These are phyloP conservation scores for Equus quagga DNA, from an alignment of 2,113 vertebrate genomes.

Conservation along the genomic window DNA sequence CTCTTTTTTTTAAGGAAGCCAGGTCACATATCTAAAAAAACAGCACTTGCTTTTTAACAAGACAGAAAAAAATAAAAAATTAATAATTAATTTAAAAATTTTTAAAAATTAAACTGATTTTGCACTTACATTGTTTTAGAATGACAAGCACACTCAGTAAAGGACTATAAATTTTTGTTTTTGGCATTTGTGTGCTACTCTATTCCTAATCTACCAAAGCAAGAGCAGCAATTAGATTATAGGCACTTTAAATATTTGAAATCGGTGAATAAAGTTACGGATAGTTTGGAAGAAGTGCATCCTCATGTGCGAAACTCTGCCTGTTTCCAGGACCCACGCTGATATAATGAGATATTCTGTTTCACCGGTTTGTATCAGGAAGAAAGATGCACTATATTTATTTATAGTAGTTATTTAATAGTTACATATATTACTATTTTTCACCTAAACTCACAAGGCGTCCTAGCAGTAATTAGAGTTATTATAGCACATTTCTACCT, in stretches of 20 bases:
- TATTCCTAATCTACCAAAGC: neutral
- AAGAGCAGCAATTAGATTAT: neutral
- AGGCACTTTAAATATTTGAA: neutral
- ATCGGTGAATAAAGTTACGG: neutral
- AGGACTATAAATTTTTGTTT: neutral
- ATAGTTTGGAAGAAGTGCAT: neutral
- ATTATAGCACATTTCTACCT: neutral
- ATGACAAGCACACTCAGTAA: neutral
- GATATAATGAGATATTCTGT: neutral
- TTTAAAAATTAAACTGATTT: neutral
- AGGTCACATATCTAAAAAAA: constrained; percentile 60
- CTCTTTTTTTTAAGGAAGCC: constrained; percentile 38
- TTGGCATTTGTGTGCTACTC: neutral
- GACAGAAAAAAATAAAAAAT: neutral
- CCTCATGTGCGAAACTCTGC: constrained; percentile 52
- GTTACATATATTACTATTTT: neutral
- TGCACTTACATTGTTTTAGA: neutral
- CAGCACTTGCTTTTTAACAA: constrained; percentile 57
- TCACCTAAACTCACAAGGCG: neutral
- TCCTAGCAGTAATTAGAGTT: neutral
- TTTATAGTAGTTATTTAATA: neutral
- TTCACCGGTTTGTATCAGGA: neutral
- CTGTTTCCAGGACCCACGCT: constrained; percentile 8
- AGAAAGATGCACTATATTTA: neutral
- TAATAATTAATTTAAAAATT: no score